A percentile compares a stretch with the other conserved stretches of the same genome.
Conservation (phyloP, 2,113 vertebrate genomes). For the Actenoides hombroni region DNA sequence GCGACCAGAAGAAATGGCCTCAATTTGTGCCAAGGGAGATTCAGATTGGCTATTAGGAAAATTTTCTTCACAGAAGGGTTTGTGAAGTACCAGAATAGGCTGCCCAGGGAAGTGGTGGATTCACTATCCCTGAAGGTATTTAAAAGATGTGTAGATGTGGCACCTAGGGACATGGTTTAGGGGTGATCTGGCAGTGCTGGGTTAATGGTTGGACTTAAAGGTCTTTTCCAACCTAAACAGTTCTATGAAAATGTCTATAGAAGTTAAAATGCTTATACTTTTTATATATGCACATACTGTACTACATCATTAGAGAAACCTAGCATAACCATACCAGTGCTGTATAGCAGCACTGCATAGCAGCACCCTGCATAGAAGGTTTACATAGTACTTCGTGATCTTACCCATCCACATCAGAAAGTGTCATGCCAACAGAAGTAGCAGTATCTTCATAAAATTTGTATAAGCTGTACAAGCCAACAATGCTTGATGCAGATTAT, state of each 20-base stretch:
- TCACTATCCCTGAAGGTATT: neutral
- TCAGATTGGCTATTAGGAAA: neutral
- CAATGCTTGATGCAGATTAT: neutral
- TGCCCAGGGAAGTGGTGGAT: neutral
- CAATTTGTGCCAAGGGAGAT: too few species aligned
- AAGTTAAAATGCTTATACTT: neutral
- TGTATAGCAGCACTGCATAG: neutral
- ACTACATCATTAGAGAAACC: neutral
- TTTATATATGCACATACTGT: neutral
- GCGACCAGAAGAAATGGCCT: too few species aligned
- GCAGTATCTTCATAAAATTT: neutral
- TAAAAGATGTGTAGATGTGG: too few species aligned
- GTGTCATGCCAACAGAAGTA: neutral
- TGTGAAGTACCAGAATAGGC: neutral
- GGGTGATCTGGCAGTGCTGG: neutral
- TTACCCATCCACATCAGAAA: neutral
- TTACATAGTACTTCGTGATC: neutral
- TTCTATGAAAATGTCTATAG: neutral
- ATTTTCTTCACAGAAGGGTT: neutral
- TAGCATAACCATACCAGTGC: neutral
- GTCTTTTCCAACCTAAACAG: neutral
- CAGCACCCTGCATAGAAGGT: neutral
- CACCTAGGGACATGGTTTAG: neutral
- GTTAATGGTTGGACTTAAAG: too few species aligned
- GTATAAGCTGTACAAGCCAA: neutral